Evolutionary conservation across 1,140 invertebrate genomes (phyloP), one percentile per base, ranked within the genome.

Genomic region (Doryteuthis pealeii): DNA sequence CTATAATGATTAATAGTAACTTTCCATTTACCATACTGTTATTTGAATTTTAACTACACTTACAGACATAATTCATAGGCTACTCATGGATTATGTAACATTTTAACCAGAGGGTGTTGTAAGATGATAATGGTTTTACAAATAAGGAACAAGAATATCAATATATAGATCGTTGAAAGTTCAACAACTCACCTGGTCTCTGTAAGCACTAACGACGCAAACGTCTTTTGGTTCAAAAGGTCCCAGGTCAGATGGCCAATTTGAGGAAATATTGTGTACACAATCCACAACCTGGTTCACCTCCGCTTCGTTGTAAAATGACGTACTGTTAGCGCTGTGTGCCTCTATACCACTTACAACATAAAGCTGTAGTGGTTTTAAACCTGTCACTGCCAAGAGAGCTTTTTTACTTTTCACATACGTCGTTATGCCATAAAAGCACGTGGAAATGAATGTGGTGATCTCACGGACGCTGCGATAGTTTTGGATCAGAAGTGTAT

Each of bases 401-500:
- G 81, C 80, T 31, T 79, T 80, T 45, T 77, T 66, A 0, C 83
- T 82, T 62, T 79, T 81, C 22, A 85, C 73, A 18, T 77, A 77
- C 4, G 85, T 82, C 49, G 84, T 81, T 71, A 93, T 92, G 65
- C 93, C 92, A 85, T 96, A 96, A 83, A 95, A 94, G 0, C 93
- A 88, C 78, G 93, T 92, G 0, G 94, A 94, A 4, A 93, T 94
- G 80, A 94, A 93, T 74, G 90, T 80, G 35, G 95, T 92, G 66
- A 96, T 95, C 54, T 93, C 93, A 75, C 92, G 91, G 85, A 96
- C 94, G 0, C 94, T 93, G 33, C 94, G 89, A 82, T 96, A 96
- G 84, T 96, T 96, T 91, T 83, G 94, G 93, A 79, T 82, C n/a
- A 85, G 78, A 31, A 85, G 79, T 30, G 83, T 83, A 65, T 84